Percentiles rank a stretch among this genome's conserved stretches.
Conservation (phyloP, 2,113 vertebrate species). For the Puntigrus tetrazona region DNA sequence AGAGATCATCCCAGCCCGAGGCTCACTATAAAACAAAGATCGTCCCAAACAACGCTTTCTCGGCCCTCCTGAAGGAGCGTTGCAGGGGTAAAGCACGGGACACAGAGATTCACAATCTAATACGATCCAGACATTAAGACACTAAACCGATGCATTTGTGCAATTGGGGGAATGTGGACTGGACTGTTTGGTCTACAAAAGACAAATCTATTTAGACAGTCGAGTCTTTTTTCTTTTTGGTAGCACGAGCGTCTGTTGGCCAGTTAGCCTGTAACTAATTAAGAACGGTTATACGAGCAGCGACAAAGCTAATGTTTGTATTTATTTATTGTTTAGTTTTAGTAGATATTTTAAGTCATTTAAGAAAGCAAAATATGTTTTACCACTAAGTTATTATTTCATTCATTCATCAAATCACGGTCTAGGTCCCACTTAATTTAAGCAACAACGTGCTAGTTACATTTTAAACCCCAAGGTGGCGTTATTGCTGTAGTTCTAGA, state of each 20-base stretch:
- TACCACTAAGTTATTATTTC: too few species aligned
- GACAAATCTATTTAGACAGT: not conserved
- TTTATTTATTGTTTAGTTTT: not conserved
- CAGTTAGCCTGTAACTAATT: not conserved
- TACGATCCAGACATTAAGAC: not conserved
- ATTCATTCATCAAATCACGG: too few species aligned
- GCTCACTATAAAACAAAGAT: not conserved
- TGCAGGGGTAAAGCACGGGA: not conserved
- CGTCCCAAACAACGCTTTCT: not conserved
- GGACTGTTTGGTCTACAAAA: not conserved
- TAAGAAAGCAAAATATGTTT: too few species aligned
- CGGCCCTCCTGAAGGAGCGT: not conserved
- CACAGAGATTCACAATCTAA: slow-evolving; percentile 4
- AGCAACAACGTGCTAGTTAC: not conserved
- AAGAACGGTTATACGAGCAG: not conserved
- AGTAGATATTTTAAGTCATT: too few species aligned
- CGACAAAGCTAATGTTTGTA: not conserved
- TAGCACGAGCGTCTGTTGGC: not conserved
- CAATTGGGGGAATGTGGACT: not conserved
- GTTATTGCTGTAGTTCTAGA: not conserved
- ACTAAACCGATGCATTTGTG: not conserved
- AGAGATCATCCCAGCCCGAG: slow-evolving; percentile 5
- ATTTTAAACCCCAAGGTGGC: slow-evolving; percentile 3
- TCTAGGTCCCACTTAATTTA: not conserved
- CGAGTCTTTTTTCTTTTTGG: not conserved